These are phyloP conservation scores for Taxidea taxus DNA, from an alignment of 2,113 vertebrate species.

Conservation along the genomic window DNA sequence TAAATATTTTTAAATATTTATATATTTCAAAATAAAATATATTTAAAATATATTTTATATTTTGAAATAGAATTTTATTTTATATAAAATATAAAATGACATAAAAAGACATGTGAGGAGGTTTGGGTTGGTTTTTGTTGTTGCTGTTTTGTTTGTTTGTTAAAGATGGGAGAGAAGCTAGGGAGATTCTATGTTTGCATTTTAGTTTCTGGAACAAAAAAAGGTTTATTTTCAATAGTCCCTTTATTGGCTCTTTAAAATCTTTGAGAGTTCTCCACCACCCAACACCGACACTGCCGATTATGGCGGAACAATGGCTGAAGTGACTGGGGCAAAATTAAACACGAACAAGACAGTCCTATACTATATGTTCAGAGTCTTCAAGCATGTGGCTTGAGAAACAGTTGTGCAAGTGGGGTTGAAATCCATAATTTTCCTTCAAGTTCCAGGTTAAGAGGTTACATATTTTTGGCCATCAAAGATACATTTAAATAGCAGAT, in stretches of 20 bases:
- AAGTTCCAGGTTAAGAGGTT: not conserved
- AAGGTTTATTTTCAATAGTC: not conserved
- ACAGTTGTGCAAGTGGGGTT: not conserved
- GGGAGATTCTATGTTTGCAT: not conserved
- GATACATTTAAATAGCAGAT: not conserved
- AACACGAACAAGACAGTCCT: not conserved
- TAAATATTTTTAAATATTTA: no score
- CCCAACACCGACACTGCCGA: not conserved
- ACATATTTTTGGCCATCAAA: not conserved
- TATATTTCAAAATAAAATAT: no score
- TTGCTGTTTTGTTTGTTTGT: not conserved
- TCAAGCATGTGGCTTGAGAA: not conserved
- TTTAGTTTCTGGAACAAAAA: not conserved
- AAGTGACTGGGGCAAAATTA: not conserved
- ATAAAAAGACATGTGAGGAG: not conserved
- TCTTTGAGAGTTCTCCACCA: not conserved
- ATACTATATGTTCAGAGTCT: not conserved
- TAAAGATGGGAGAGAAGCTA: not conserved
- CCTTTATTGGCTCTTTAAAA: not conserved
- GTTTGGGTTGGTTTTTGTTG: not conserved
- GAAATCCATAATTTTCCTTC: not conserved
- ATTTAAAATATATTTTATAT: no score
- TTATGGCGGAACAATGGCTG: not conserved
- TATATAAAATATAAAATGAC: conserved; percentile 1
- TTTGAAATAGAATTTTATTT: no score